These are phyloP conservation scores for Coelogynopora nodosa DNA, from an alignment of 2,888 invertebrate species.

Conservation along the genomic window DNA sequence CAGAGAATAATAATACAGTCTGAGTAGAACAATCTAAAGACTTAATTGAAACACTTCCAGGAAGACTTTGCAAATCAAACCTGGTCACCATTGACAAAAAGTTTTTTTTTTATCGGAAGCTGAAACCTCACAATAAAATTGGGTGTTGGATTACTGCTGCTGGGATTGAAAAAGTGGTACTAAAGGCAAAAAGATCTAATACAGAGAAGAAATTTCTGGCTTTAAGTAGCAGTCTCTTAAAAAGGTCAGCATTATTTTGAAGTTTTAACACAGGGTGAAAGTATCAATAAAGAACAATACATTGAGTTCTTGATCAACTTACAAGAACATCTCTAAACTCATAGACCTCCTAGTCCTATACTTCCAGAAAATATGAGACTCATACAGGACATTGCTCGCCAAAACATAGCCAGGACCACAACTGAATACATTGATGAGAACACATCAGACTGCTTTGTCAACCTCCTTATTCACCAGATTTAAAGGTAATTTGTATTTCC, in stretches of 20 bases:
- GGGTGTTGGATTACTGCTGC: constrained; percentile 11
- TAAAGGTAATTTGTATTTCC: too few relatives aligned
- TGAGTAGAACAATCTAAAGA: constrained; percentile 33
- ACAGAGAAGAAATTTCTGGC: constrained; percentile 1
- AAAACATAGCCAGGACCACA: not conserved
- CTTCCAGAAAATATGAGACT: constrained; percentile 4
- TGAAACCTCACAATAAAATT: constrained; percentile 32
- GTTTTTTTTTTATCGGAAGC: constrained; percentile 11
- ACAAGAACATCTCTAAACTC: not conserved
- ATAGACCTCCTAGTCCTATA: not conserved
- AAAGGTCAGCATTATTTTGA: constrained; percentile 11
- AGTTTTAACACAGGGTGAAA: not conserved
- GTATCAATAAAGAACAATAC: not conserved
- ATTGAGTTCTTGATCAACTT: not conserved
- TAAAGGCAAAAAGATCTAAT: not conserved
- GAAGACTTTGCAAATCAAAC: constrained; percentile 3
- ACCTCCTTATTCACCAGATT: constrained; percentile 14
- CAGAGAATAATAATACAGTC: constrained; percentile 32
- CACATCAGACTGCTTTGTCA: not conserved
- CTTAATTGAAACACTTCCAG: constrained; percentile 34
- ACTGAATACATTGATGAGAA: not conserved
- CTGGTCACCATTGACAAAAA: constrained; percentile 30
- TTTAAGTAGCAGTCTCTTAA: not conserved
- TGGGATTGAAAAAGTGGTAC: not conserved
- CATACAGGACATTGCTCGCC: not conserved